Conservation (phyloP, 64 coral and sea anemone species). For the Trachythela sp. region DNA sequence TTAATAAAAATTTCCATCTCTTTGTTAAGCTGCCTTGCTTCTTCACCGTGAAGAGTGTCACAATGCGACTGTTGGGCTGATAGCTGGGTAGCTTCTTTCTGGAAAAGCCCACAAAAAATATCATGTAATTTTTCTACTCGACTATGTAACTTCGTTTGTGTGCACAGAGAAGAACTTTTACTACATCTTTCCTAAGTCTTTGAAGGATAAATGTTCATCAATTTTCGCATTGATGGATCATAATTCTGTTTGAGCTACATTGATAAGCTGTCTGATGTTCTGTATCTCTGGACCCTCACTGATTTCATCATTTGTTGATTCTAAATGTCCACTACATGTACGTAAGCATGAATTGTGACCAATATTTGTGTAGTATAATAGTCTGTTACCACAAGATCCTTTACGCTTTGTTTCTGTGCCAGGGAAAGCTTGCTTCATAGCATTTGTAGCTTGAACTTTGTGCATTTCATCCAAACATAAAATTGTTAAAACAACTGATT, state of each 20-base stretch:
- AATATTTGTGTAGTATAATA: not conserved
- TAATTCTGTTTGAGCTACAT: not conserved
- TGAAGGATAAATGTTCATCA: not conserved
- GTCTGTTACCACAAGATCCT: not conserved
- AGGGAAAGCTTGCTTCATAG: not conserved
- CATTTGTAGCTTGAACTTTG: conserved; percentile 9
- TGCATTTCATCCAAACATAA: not conserved
- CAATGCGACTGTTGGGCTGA: not conserved
- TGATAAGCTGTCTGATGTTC: not conserved
- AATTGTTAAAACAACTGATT: not conserved
- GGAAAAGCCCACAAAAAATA: not conserved
- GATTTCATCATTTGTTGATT: not conserved
- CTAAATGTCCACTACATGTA: not conserved
- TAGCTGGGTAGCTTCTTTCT: not conserved
- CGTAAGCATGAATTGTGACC: not conserved
- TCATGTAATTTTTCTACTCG: not conserved
- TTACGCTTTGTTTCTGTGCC: not conserved
- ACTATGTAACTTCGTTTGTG: not conserved
- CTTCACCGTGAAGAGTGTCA: not conserved
- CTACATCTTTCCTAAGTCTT: not conserved
- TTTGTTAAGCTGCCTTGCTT: not conserved
- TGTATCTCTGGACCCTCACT: not conserved
- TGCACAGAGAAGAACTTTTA: not conserved
- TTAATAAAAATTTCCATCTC: not conserved
- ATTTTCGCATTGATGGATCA: not conserved